Percentiles rank a stretch among this genome's conserved stretches.
Evolutionary conservation across 1,140 invertebrate genomes (phyloP).

Genomic region (Polypedilum pembai): DNA sequence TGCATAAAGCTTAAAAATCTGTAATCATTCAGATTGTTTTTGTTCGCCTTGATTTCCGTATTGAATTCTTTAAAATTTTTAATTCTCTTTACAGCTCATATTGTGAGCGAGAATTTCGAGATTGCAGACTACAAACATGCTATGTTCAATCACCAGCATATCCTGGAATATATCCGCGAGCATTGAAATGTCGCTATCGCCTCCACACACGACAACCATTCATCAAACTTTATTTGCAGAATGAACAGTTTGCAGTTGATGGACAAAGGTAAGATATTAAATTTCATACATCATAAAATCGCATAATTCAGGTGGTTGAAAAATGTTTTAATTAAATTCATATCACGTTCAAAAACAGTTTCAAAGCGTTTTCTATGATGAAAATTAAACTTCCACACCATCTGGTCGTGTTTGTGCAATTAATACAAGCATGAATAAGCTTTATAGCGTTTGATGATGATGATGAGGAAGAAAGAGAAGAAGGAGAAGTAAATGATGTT

Average conservation of each 20-base stretch:
- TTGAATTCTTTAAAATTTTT: too few relatives aligned
- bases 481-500: too few relatives aligned
- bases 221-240: slow-evolving; percentile 86
- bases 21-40: too few relatives aligned
- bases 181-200: slow-evolving; percentile 81
- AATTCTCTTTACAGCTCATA: slow-evolving; percentile 64
- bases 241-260: slow-evolving; percentile 89
- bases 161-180: slow-evolving; percentile 82
- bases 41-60: too few relatives aligned
- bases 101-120: slow-evolving; percentile 75
- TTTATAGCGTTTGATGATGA: not conserved
- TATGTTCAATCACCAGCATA: slow-evolving; percentile 88
- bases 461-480: too few relatives aligned
- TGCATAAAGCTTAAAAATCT: too few relatives aligned
- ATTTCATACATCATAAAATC: not conserved
- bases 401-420: not conserved
- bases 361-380: not conserved
- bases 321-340: slow-evolving; percentile 10
- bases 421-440: slow-evolving; percentile 2
- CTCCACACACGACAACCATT: slow-evolving; percentile 78
- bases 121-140: slow-evolving; percentile 80
- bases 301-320: not conserved
- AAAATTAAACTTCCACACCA: not conserved
- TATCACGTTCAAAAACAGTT: not conserved
- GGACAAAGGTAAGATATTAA: slow-evolving; percentile 60